These are phyloP conservation scores for Pangasius djambal DNA, from an alignment of 2,797 vertebrate genomes.

Conservation along the genomic window DNA sequence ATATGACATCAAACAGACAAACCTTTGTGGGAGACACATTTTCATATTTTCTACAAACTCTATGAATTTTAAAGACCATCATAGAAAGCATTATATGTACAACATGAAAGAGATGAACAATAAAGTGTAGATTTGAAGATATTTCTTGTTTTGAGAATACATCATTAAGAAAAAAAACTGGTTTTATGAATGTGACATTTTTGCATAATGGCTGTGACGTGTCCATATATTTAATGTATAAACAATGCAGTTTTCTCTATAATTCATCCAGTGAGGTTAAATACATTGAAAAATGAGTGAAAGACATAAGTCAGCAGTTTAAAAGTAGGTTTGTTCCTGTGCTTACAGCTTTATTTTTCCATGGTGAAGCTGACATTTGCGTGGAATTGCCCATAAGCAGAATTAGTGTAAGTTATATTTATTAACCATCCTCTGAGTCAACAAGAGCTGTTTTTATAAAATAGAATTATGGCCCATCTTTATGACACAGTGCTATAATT, in stretches of 20 bases:
- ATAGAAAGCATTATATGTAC: too few relatives aligned
- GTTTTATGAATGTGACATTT: background rate
- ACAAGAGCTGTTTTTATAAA: background rate
- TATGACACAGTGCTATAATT: too few relatives aligned
- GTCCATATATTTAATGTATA: background rate
- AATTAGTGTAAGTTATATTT: background rate
- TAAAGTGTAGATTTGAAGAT: too few relatives aligned
- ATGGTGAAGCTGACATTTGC: background rate
- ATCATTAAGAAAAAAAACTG: background rate
- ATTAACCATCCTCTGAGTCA: background rate
- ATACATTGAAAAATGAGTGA: background rate
- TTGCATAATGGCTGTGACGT: background rate
- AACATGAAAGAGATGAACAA: too few relatives aligned
- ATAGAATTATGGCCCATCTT: background rate
- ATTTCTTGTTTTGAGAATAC: background rate
- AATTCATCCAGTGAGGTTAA: background rate
- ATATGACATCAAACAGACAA: background rate
- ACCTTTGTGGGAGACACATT: background rate
- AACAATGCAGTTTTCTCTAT: background rate
- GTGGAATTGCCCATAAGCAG: background rate
- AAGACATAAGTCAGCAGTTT: background rate
- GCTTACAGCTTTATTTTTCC: background rate
- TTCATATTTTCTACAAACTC: background rate
- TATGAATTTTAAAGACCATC: background rate
- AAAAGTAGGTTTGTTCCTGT: background rate